A percentile compares a stretch with the other conserved stretches of the same genome.
phyloP scores from a whole-genome alignment of 2,888 invertebrate species.

The Siphonodentalium dalli region DNA sequence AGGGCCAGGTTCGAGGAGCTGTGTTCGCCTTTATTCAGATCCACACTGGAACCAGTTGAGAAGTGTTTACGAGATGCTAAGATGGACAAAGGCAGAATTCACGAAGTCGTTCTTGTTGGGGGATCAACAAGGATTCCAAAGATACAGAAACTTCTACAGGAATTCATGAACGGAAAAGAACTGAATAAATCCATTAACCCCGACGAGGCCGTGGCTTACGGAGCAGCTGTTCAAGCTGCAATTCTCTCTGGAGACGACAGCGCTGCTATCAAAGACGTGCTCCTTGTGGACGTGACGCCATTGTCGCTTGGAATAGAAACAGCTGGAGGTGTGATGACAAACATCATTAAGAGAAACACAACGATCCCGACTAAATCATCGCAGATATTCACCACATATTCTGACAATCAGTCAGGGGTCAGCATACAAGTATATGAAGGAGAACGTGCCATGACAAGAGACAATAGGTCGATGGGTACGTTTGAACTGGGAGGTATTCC shows the following conservation, averaged over 20 bases:
- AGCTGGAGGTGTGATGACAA: conserved; percentile 56
- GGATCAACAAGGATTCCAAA: conserved; percentile 97
- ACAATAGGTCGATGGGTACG: conserved; percentile 74
- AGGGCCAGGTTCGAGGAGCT: conserved; percentile 95
- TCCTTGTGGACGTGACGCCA: conserved; percentile 74
- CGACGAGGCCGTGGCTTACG: conserved; percentile 91
- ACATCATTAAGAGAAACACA: conserved; percentile 48
- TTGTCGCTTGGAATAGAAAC: conserved; percentile 70
- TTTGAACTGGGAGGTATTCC: conserved; percentile 56
- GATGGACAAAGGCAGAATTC: conserved; percentile 82
- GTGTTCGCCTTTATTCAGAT: conserved; percentile 91
- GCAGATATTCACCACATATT: conserved; percentile 80
- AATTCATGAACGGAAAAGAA: conserved; percentile 54
- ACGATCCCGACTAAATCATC: conserved; percentile 61
- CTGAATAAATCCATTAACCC: conserved; percentile 75
- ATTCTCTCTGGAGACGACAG: conserved; percentile 77
- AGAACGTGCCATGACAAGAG: conserved; percentile 93
- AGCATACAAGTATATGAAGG: conserved; percentile 79
- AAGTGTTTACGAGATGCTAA: conserved; percentile 93
- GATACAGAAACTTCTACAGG: conserved; percentile 89
- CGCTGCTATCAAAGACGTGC: conserved; percentile 79
- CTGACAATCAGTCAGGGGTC: conserved; percentile 78
- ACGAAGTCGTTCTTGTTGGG: conserved; percentile 74
- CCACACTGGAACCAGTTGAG: conserved; percentile 93
- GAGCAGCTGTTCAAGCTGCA: conserved; percentile 56